Percentiles rank a stretch among this genome's conserved stretches.
phyloP scores from a whole-genome alignment of 2,113 vertebrate species.

The Rhizomys pruinosus region DNA sequence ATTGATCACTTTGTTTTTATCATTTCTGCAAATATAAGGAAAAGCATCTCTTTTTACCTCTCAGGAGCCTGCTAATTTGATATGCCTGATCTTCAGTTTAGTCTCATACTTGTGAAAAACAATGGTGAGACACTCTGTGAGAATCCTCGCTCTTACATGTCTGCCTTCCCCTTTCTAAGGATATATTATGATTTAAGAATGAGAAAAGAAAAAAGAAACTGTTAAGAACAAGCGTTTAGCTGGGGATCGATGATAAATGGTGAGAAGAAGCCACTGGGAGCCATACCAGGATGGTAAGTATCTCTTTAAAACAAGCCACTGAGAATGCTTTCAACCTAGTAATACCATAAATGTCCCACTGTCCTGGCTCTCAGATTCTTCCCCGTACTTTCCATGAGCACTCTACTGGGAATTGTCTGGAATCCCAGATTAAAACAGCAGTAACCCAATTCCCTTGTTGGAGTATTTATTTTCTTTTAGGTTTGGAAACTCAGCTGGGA shows the following conservation, averaged over 20 bases:
- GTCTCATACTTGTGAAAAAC: not conserved
- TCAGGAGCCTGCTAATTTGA: conserved; percentile 7
- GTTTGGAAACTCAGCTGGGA: conserved; percentile 74
- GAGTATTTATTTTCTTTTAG: conserved; percentile 74
- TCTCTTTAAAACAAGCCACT: conserved; percentile 84
- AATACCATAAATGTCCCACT: conserved; percentile 88
- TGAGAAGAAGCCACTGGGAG: conserved; percentile 76
- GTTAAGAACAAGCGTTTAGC: not conserved
- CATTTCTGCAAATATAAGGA: conserved; percentile 2
- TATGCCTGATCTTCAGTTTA: not conserved
- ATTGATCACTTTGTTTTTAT: conserved; percentile 33
- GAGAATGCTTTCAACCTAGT: conserved; percentile 80
- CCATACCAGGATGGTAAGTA: conserved; percentile 50
- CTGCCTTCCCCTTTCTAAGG: not conserved
- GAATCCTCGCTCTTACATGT: not conserved
- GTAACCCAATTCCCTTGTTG: conserved; percentile 72
- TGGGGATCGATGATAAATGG: conserved; percentile 60
- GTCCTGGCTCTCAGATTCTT: conserved; percentile 80
- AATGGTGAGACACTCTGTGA: not conserved
- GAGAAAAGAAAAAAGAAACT: conserved; percentile 47
- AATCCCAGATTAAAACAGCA: conserved; percentile 84
- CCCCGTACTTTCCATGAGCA: conserved; percentile 85
- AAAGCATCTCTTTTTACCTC: conserved; percentile 20
- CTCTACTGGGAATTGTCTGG: conserved; percentile 83
- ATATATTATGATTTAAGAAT: conserved; percentile 40